Percentiles rank a stretch among this genome's conserved stretches.
Conservation (phyloP, 2,888 invertebrate genomes). For the Lepetodrilus schrolli region DNA sequence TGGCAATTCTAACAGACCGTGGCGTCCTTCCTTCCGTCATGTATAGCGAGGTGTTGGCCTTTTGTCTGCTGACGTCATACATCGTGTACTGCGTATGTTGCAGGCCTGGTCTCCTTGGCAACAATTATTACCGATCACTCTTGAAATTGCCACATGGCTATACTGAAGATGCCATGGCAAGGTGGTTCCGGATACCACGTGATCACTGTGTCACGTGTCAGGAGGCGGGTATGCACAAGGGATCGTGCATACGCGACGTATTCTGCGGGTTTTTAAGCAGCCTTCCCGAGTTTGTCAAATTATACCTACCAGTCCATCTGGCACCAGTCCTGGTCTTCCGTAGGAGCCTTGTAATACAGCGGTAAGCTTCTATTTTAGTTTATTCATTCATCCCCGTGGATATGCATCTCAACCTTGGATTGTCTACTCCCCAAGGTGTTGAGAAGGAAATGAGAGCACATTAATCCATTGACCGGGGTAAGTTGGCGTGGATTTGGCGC, state of each 20-base stretch:
- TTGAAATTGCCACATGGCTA: constrained; percentile 66
- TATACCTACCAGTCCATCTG: constrained; percentile 64
- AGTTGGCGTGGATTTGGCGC: too few species aligned
- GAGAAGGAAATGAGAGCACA: too few species aligned
- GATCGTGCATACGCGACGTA: constrained; percentile 54
- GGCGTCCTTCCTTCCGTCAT: constrained; percentile 52
- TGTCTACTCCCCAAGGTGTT: too few species aligned
- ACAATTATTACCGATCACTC: constrained; percentile 62
- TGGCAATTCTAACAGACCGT: constrained; percentile 56
- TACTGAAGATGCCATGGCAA: constrained; percentile 48
- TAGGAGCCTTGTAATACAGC: constrained; percentile 48
- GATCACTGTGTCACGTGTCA: constrained; percentile 54
- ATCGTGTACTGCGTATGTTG: constrained; percentile 56
- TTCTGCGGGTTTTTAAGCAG: constrained; percentile 54
- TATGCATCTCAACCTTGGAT: too few species aligned
- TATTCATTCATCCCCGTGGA: too few species aligned
- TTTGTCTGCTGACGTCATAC: constrained; percentile 55
- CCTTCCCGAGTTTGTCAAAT: constrained; percentile 59
- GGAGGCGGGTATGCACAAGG: constrained; percentile 57
- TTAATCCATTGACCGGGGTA: too few species aligned
- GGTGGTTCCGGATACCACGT: constrained; percentile 52
- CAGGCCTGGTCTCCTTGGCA: constrained; percentile 53
- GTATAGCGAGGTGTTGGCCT: constrained; percentile 56
- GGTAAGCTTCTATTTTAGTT: constrained; percentile 43
- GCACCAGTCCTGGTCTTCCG: constrained; percentile 60